Conservation (phyloP, 2,113 vertebrate species). For the Pedetes capensis region DNA sequence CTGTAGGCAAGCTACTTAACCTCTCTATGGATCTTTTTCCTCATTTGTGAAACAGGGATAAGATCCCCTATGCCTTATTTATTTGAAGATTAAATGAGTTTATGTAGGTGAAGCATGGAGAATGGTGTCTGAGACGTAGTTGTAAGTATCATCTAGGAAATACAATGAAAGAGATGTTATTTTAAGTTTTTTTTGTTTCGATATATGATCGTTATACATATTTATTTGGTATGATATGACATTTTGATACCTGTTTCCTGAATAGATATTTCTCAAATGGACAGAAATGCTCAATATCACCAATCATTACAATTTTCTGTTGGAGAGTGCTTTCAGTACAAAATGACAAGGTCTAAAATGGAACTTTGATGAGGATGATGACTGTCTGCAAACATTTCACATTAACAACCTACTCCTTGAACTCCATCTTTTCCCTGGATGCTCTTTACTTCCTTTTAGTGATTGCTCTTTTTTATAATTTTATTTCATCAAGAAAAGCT, state of each 20-base stretch:
- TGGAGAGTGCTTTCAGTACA: background rate
- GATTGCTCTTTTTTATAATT: background rate
- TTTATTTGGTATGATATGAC: background rate
- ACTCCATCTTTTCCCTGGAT: background rate
- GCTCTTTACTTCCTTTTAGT: background rate
- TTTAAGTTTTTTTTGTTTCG: background rate
- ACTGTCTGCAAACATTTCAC: background rate
- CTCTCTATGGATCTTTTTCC: background rate
- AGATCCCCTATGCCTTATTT: background rate
- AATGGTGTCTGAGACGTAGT: background rate
- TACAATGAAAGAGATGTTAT: background rate
- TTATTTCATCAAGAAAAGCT: background rate
- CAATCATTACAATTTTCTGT: background rate
- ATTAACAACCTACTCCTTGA: background rate
- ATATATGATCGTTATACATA: background rate
- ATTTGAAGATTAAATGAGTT: background rate
- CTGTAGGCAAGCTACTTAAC: background rate
- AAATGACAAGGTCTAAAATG: background rate
- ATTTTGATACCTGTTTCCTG: background rate
- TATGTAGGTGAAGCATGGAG: background rate
- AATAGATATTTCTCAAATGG: background rate
- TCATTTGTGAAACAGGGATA: background rate
- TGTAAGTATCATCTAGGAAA: background rate
- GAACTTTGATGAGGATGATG: background rate
- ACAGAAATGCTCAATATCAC: background rate